These are phyloP conservation scores for Acropternis orthonyx DNA, from an alignment of 2,797 vertebrate species.

Conservation along the genomic window DNA sequence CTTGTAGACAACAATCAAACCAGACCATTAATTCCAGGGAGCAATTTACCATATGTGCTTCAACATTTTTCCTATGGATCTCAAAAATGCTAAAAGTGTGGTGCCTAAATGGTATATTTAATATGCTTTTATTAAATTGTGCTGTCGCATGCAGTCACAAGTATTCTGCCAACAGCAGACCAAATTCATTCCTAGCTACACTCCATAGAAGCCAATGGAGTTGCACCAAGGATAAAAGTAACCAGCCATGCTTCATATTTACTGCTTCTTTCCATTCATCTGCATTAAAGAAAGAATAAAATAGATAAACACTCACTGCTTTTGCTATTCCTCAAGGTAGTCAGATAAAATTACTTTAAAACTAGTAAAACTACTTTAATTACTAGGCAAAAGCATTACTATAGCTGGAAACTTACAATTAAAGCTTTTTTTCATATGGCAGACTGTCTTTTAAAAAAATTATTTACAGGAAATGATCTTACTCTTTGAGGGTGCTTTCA, in stretches of 20 bases:
- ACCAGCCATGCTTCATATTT: neutral
- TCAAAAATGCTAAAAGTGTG: constrained; percentile 18
- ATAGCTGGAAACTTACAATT: neutral
- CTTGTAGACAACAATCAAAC: constrained; percentile 31
- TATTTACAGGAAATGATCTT: neutral
- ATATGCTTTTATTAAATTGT: constrained; percentile 21
- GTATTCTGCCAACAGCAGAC: neutral
- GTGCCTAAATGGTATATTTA: constrained; percentile 40
- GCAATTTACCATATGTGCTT: constrained; percentile 23
- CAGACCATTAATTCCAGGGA: constrained; percentile 15
- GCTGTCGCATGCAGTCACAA: constrained; percentile 6
- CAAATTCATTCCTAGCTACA: neutral
- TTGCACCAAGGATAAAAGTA: neutral
- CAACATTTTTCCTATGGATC: neutral
- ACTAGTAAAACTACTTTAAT: neutral
- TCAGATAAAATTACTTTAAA: neutral
- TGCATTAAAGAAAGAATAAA: neutral
- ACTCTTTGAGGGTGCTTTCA: neutral
- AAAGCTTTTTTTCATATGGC: neutral
- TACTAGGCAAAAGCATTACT: neutral
- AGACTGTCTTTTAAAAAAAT: neutral
- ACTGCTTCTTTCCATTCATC: neutral
- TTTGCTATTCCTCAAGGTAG: neutral
- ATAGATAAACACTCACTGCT: neutral
- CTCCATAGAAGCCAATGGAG: neutral